phyloP scores from a whole-genome alignment of 2,797 vertebrate species.

The Sparus aurata region DNA sequence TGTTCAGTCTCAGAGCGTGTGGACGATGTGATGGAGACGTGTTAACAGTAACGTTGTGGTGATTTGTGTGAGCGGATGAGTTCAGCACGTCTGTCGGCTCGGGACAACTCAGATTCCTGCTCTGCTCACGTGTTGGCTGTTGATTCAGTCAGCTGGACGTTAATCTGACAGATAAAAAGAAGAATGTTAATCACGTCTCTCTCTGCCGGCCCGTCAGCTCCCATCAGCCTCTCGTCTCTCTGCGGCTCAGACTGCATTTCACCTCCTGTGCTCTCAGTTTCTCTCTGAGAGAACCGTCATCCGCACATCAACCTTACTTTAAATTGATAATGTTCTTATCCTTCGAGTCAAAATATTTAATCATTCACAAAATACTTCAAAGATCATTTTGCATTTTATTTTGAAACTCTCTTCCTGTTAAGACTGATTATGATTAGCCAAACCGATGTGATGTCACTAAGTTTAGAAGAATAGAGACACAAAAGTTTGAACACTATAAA shows the following conservation, averaged over 20 bases:
- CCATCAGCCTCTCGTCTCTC: not conserved
- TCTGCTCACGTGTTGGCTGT: not conserved
- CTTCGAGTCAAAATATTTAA: not conserved
- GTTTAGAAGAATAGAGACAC: not conserved
- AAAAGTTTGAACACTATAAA: conserved; percentile 18
- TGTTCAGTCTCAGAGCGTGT: no score
- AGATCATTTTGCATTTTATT: not conserved
- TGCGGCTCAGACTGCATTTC: not conserved
- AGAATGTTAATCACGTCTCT: conserved; percentile 7
- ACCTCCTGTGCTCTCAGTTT: no score
- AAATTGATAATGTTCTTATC: no score
- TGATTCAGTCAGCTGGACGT: not conserved
- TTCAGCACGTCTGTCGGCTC: not conserved
- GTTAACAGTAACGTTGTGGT: no score
- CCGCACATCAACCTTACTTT: no score
- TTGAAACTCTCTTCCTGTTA: not conserved
- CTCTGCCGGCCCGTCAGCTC: not conserved
- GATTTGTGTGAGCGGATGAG: not conserved
- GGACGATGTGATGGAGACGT: no score
- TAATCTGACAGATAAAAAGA: conserved; percentile 5
- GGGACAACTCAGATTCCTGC: not conserved
- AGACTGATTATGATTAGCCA: no score
- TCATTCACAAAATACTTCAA: not conserved
- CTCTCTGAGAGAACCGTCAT: not conserved
- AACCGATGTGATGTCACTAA: not conserved